Evolutionary conservation across 2,888 invertebrate species (phyloP), one percentile per base, ranked within the genome.

Genomic region (Parnassius orleans): DNA sequence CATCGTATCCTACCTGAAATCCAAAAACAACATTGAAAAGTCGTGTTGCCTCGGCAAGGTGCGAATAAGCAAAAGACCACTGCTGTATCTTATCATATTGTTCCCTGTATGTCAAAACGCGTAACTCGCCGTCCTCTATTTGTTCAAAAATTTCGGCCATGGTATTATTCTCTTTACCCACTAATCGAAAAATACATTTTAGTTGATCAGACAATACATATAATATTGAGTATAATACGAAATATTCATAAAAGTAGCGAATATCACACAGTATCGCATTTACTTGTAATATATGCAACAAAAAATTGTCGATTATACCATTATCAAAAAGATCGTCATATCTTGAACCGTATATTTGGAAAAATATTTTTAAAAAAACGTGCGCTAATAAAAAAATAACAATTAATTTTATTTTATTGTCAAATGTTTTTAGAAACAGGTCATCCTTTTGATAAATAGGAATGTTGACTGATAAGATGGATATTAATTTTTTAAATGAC

Each of bases 21-120:
- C 58, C 63, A 15, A 63, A 63, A 46, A 63, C 33, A 3, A 47
- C 10, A 33, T 63, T 63, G 41, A 63, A 63, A 3, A 55, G 12
- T 11, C 46, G 46, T 11, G 63, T 50, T 3, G 58, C 46, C 10
- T 59, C 51, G 1, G 55, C 11, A 9, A 63, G 33, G 10, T 55
- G n/a, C 0, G 63, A 52, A 42, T 63, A 63, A 7, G 50, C 46
- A 11, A n/a, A 51, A 9, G 51, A 63, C 63, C 63, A 63, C 33
- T 44, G 43, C 19, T 12, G n/a, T 15, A 59, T 19, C 10, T 9
- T 48, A n/a, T 58, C 51, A 42, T 53, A 14, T 43, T 57, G 33
- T 42, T 56, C 24, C 5, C 12, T 52, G 44, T 44, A 9, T 55
- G 43, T 52, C 9, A 19, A 15, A 11, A 15, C 9, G 14, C n/a